A percentile compares a stretch with the other conserved stretches of the same genome.
Conservation (phyloP, 2,113 vertebrate species). For the Clarias magur region DNA sequence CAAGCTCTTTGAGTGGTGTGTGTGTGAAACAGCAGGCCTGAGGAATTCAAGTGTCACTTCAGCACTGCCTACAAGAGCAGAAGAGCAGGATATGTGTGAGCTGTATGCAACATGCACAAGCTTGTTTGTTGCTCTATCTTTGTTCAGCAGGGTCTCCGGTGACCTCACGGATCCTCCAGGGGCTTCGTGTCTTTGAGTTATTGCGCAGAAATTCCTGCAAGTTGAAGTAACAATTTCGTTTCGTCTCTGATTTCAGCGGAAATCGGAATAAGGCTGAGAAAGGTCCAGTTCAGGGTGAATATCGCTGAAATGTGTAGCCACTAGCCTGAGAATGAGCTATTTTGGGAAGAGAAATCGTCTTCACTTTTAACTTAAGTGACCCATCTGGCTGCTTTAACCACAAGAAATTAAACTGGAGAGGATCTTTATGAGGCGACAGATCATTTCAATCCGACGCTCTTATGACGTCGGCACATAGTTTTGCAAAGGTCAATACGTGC, state of each 20-base stretch:
- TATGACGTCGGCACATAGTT: conserved; percentile 51
- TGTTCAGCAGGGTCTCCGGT: conserved; percentile 49
- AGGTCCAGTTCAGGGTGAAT: conserved; percentile 39
- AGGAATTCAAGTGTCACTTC: conserved; percentile 38
- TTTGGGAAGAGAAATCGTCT: conserved; percentile 34
- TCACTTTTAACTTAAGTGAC: conserved; percentile 35
- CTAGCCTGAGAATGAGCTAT: conserved; percentile 42
- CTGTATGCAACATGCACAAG: background rate
- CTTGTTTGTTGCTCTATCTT: conserved; percentile 52
- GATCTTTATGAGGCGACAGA: conserved; percentile 56
- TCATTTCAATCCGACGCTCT: conserved; percentile 49
- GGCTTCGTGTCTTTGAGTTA: conserved; percentile 56
- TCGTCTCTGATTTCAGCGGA: conserved; percentile 51
- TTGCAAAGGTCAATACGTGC: background rate
- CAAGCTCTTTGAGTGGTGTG: conserved; percentile 54
- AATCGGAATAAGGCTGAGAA: conserved; percentile 42
- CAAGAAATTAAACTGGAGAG: conserved; percentile 29
- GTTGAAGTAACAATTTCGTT: conserved; percentile 62
- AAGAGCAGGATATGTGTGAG: conserved; percentile 28
- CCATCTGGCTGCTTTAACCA: conserved; percentile 40
- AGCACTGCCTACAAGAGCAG: background rate
- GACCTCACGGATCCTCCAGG: conserved; percentile 45
- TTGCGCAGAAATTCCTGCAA: conserved; percentile 58
- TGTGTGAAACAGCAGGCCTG: conserved; percentile 37
- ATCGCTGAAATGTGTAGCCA: conserved; percentile 37